phyloP scores from a whole-genome alignment of 2,113 vertebrate genomes.

The Muntiacus muntjak region DNA sequence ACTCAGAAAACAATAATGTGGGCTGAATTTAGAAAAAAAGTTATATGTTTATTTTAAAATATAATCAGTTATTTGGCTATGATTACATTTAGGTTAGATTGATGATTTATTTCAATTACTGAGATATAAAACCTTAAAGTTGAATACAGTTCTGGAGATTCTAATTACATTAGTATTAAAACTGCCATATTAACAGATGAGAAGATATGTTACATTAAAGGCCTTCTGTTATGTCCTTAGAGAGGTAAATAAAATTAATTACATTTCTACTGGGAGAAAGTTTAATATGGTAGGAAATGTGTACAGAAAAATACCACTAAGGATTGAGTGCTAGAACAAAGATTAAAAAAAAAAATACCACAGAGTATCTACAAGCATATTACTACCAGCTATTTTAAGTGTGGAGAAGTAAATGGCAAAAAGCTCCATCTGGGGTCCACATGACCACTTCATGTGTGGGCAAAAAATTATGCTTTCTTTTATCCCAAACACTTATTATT shows the following conservation, averaged over 20 bases:
- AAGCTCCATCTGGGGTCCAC: slow-evolving; percentile 66
- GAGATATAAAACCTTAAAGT: slow-evolving; percentile 50
- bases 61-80: neutral
- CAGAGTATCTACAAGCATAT: neutral
- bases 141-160: slow-evolving; percentile 57
- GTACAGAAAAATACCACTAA: slow-evolving; percentile 47
- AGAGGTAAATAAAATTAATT: slow-evolving; percentile 76
- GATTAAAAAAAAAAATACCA: neutral
- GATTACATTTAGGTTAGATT: neutral
- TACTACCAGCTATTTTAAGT: neutral
- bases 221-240: slow-evolving; percentile 62
- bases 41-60: slow-evolving; percentile 19
- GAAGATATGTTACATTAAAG: slow-evolving; percentile 67
- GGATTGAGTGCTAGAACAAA: neutral
- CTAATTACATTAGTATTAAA: slow-evolving; percentile 72
- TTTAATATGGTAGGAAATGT: slow-evolving; percentile 50
- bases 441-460: slow-evolving; percentile 61
- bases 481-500: slow-evolving; percentile 61
- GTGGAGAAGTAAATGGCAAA: neutral
- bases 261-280: slow-evolving; percentile 58
- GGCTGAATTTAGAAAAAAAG: neutral
- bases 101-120: slow-evolving; percentile 52
- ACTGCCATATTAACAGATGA: slow-evolving; percentile 67
- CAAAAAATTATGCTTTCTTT: slow-evolving; percentile 52
- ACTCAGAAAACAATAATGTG: neutral